Evolutionary conservation across 2,888 invertebrate species (phyloP), one percentile per base, ranked within the genome.

Genomic region (Sthenelais limicola): DNA sequence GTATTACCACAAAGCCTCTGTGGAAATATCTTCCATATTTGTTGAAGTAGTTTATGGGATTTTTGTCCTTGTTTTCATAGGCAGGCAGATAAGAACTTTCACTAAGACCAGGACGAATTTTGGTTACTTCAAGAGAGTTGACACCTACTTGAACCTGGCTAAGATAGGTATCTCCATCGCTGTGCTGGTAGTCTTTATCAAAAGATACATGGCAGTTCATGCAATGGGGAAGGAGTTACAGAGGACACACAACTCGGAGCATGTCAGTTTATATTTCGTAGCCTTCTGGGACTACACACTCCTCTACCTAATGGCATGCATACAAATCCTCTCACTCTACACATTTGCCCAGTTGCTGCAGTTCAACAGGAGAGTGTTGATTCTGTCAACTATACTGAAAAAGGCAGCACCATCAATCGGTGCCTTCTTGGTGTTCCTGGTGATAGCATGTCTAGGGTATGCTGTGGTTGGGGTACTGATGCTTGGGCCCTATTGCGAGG

Each of bases 221-320:
- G 56, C 48, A 24, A 72, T 77, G 32, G 69, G 81, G 67, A 68
- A 76, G 9, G 73, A 77, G 7, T 81, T 77, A 30, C 56, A 67
- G 32, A 35, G 54, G 18, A 73, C 71, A 21, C 58, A 72, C 18
- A 71, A 71, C 7, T 18, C 73, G 7, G 72, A 43, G 1, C 81
- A 78, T 74, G 74, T 80, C 33, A 82, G 79, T 70, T 82, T 82
- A 66, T 79, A 81, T 66, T 72, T 78, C 0, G 80, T 79, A 18
- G 66, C 79, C 7, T 76, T 73, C 0, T 80, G 78, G 78, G 80
- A 81, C 33, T 77, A 73, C 68, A 62, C 77, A 24, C 73, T 81
- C 15, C 72, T 75, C 0, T 81, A 81, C 67, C 67, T 80, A 0
- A 73, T 80, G 75, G 80, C 76, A n/a, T 76, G 76, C 33, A 52